Conservation (phyloP, 1,140 invertebrate genomes). For the Telenomus remus region DNA sequence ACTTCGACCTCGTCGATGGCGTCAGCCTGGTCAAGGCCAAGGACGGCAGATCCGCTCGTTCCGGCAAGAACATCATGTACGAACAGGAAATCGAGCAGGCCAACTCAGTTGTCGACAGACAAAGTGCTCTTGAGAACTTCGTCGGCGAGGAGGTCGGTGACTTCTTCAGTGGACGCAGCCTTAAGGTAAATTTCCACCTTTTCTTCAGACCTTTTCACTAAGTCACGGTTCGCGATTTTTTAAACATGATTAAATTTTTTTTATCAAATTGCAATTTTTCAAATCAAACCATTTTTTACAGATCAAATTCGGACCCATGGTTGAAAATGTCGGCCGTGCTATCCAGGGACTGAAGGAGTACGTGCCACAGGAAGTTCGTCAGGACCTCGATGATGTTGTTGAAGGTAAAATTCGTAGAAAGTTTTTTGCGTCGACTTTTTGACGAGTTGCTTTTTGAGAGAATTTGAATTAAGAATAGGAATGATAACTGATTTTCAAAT, state of each 20-base stretch:
- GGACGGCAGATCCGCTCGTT: constrained; percentile 68
- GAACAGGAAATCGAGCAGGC: constrained; percentile 75
- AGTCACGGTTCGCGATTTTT: constrained; percentile 14
- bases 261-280: neutral
- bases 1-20: constrained; percentile 77
- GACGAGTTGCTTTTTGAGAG: too few species aligned
- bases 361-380: constrained; percentile 74
- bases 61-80: constrained; percentile 68
- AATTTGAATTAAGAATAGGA: too few species aligned
- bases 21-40: constrained; percentile 77
- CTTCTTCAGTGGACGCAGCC: constrained; percentile 78
- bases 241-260: neutral
- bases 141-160: constrained; percentile 75
- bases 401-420: constrained; percentile 77
- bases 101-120: constrained; percentile 75
- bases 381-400: constrained; percentile 77
- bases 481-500: constrained; percentile 18
- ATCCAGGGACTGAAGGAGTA: constrained; percentile 75
- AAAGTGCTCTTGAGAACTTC: constrained; percentile 78
- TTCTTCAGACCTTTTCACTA: too few species aligned
- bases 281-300: constrained; percentile 35
- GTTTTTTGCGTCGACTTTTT: too few species aligned
- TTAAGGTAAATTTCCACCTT: too few species aligned
- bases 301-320: constrained; percentile 75
- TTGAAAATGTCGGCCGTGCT: constrained; percentile 74